A percentile compares a stretch with the other conserved stretches of the same genome.
phyloP scores from a whole-genome alignment of 2,888 invertebrate species.

The Cyrtodaria siliqua region DNA sequence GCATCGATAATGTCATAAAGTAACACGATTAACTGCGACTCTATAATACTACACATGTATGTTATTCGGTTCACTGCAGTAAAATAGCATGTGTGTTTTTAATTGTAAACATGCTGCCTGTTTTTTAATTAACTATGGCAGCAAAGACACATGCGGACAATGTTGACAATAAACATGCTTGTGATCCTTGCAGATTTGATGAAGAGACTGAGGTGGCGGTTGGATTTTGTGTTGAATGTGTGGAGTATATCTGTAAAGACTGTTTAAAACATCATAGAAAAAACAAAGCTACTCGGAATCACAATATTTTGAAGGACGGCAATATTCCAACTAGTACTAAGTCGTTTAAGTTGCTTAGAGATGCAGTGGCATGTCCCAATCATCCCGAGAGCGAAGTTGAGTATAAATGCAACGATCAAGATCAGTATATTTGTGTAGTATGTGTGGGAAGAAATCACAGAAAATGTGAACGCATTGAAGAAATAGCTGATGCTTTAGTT shows the following conservation, averaged over 20 bases:
- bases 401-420: constrained; percentile 26
- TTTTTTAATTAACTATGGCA: too few relatives aligned
- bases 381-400: constrained; percentile 20
- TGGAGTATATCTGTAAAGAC: constrained; percentile 39
- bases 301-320: constrained; percentile 19
- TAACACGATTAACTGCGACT: too few relatives aligned
- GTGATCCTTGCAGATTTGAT: constrained; percentile 34
- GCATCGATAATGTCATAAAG: too few relatives aligned
- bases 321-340: constrained; percentile 17
- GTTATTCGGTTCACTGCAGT: too few relatives aligned
- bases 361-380: constrained; percentile 20
- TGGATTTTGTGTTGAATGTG: constrained; percentile 37
- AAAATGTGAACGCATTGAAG: constrained; percentile 10
- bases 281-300: constrained; percentile 31
- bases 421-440: constrained; percentile 17
- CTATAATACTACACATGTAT: too few relatives aligned
- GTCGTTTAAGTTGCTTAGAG: constrained; percentile 18
- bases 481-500: background rate
- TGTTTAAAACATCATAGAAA: constrained; percentile 33
- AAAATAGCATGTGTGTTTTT: too few relatives aligned
- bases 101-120: too few relatives aligned
- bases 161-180: background rate
- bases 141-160: too few relatives aligned
- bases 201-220: background rate
- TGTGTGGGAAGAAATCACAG: constrained; percentile 20